Percentiles rank a stretch among this genome's conserved stretches.
These are phyloP conservation scores for Episyrphus balteatus DNA, from an alignment of 1,140 invertebrate genomes.

Conservation along the genomic window DNA sequence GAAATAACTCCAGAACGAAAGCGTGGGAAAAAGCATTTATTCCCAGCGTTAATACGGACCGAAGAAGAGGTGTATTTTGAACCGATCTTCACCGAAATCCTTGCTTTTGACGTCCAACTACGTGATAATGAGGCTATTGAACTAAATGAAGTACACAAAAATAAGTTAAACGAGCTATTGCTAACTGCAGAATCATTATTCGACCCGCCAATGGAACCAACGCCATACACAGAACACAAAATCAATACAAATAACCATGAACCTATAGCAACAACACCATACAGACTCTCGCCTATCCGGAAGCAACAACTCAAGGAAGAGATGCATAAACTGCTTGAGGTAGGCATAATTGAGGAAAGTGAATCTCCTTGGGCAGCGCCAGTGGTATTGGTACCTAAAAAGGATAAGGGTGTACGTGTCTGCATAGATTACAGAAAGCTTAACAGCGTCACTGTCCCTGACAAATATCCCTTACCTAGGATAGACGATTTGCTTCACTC, in stretches of 20 bases:
- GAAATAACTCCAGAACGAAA: no score
- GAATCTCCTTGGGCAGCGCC: conserved; percentile 28
- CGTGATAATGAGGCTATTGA: no score
- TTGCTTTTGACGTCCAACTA: no score
- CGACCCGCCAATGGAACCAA: background rate
- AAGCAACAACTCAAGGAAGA: conserved; percentile 9
- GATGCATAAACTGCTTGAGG: conserved; percentile 18
- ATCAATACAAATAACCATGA: conserved; percentile 8
- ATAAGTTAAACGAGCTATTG: no score
- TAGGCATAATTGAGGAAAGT: conserved; percentile 27
- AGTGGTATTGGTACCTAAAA: conserved; percentile 23
- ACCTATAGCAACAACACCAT: conserved; percentile 17
- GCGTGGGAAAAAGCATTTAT: no score
- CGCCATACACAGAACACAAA: background rate
- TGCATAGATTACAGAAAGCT: conserved; percentile 19
- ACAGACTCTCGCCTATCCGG: conserved; percentile 14
- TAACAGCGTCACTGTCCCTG: conserved; percentile 24
- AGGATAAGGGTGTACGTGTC: conserved; percentile 10
- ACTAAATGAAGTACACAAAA: no score
- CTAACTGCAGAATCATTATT: conserved; percentile 1
- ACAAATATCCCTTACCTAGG: conserved; percentile 36
- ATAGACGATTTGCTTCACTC: conserved; percentile 37
- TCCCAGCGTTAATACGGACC: no score
- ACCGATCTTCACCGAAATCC: no score
- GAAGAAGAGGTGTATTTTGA: no score